Conservation (phyloP, 2,888 invertebrate species). For the Biston betularia region DNA sequence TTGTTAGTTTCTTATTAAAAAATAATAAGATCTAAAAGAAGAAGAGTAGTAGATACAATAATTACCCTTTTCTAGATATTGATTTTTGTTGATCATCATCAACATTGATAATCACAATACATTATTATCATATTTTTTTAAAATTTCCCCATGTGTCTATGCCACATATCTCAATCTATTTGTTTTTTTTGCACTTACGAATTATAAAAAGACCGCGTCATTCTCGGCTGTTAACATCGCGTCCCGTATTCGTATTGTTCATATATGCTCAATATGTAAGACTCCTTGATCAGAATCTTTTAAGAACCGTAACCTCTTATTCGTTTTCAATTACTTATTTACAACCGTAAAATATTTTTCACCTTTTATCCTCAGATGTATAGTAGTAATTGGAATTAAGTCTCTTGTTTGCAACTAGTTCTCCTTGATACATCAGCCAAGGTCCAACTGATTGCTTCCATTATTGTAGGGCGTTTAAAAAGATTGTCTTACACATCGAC, state of each 20-base stretch:
- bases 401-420: conserved; percentile 28
- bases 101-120: too few species aligned
- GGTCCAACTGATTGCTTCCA: conserved; percentile 33
- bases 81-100: too few species aligned
- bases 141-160: too few species aligned
- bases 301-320: neutral
- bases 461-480: conserved; percentile 28
- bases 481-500: conserved; percentile 18
- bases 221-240: too few species aligned
- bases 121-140: too few species aligned
- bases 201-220: too few species aligned
- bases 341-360: neutral
- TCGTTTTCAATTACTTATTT: neutral
- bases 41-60: too few species aligned
- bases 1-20: neutral
- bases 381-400: conserved; percentile 20
- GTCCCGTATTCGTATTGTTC: too few species aligned
- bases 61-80: too few species aligned
- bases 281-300: neutral
- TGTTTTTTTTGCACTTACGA: too few species aligned
- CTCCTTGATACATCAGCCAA: conserved; percentile 43
- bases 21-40: neutral
- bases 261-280: too few species aligned
- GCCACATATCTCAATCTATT: too few species aligned
- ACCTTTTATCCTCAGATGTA: conserved; percentile 3